phyloP scores from a whole-genome alignment of 2,113 vertebrate genomes.

The Stomatorhinus ivindoensis region DNA sequence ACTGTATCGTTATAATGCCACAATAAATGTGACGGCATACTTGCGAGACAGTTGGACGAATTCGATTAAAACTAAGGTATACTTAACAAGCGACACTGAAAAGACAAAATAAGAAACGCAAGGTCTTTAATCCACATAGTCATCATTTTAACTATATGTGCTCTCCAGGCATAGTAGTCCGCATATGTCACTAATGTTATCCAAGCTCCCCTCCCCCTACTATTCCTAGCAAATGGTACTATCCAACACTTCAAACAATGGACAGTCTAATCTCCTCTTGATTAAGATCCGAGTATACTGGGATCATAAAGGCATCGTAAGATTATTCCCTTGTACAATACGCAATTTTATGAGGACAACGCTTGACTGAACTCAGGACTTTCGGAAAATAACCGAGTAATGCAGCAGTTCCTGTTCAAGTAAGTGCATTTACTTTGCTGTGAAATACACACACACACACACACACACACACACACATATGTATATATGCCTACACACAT shows the following conservation, averaged over 20 bases:
- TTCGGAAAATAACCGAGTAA: neutral
- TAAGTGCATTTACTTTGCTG: neutral
- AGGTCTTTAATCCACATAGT: slow-evolving; percentile 39
- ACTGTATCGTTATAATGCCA: neutral
- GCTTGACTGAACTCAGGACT: neutral
- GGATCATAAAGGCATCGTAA: slow-evolving; percentile 24
- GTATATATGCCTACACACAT: no score
- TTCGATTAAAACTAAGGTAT: neutral
- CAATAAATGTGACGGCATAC: neutral
- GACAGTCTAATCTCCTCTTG: slow-evolving; percentile 56
- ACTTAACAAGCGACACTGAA: neutral
- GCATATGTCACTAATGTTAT: slow-evolving; percentile 37
- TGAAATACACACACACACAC: neutral
- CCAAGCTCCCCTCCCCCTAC: slow-evolving; percentile 42
- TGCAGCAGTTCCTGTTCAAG: neutral
- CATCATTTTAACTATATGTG: slow-evolving; percentile 54
- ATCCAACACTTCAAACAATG: slow-evolving; percentile 78
- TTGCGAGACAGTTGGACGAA: neutral
- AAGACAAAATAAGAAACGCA: slow-evolving; percentile 21
- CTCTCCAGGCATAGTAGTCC: slow-evolving; percentile 51
- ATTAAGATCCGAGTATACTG: slow-evolving; percentile 72
- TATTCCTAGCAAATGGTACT: slow-evolving; percentile 64
- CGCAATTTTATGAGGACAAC: neutral
- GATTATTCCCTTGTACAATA: neutral
- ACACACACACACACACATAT: neutral